phyloP scores from a whole-genome alignment of 2,113 vertebrate species.

The Pheucticus melanocephalus region DNA sequence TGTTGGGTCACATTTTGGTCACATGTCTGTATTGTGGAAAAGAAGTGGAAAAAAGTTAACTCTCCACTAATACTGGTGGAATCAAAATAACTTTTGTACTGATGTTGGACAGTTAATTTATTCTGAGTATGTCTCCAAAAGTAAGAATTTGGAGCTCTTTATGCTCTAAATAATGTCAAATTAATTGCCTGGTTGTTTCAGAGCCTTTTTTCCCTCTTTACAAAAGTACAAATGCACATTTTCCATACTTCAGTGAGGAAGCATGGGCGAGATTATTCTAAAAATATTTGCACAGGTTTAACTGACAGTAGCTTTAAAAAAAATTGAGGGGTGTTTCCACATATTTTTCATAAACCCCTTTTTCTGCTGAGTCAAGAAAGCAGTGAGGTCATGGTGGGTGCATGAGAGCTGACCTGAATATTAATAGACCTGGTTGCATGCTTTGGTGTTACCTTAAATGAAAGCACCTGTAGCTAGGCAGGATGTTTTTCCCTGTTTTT shows the following conservation, averaged over 20 bases:
- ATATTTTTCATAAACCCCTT: neutral
- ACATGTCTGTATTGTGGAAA: neutral
- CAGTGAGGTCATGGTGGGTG: slow-evolving; percentile 15
- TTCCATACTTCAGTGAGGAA: neutral
- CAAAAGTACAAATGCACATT: neutral
- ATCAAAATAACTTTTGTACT: neutral
- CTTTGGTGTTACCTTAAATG: neutral
- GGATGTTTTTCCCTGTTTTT: neutral
- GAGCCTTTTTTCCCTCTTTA: neutral
- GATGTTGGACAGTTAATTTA: neutral
- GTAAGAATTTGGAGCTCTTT: neutral
- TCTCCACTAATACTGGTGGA: neutral
- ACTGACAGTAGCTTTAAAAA: neutral
- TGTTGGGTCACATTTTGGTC: neutral
- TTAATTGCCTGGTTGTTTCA: neutral
- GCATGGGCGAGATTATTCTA: neutral
- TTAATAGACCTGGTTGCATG: slow-evolving; percentile 4
- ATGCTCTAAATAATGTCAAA: neutral
- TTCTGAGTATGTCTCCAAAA: neutral
- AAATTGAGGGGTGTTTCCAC: neutral
- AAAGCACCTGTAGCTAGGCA: neutral
- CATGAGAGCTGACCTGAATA: slow-evolving; percentile 39
- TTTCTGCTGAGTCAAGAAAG: slow-evolving; percentile 51
- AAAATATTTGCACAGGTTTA: neutral
- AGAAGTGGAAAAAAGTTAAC: neutral